Base-by-base conservation (phyloP, 2,797 vertebrate genomes). In the Silurus lanzhouensis region DNA sequence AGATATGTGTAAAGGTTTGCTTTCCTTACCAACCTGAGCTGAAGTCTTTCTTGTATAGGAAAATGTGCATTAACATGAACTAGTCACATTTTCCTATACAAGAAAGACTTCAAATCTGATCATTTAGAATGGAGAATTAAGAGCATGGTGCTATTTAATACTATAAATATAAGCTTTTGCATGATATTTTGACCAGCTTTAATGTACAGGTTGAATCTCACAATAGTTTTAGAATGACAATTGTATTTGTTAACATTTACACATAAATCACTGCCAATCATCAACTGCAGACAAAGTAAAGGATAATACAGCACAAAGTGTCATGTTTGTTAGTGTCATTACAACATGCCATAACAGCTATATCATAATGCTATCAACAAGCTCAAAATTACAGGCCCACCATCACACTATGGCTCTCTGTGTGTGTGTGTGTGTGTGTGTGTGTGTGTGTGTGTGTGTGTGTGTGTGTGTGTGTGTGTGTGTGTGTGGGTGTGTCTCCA, bases 301-400 rank as follows among this genome's bases (percentile, higher is more conserved):
- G 52, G 8, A 8, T 25, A 76, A 76, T 25, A 25, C 13, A 55
- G 55, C n/a, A 25, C 22, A 55, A 55, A 15, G 14, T 57, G 6
- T 55, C 13, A 14, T 74, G 7, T 2, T 75, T 48, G n/a, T 27
- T 57, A 14, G n/a, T 57, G 6, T 76, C n/a, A 31, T 25, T 5
- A 76, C 74, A 22, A 38, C 25, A n/a, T 8, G 52, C 48, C 14
- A 22, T 75, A 57, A 77, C 25, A 77, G 2, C 74, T 31, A 9
- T 61, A 44, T n/a, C 4, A 38, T 4, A 3, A 38, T 85, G 71
- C 79, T 80, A 85, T 87, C 84, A 85, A 55, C 9, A 22, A 27
- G 55, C 83, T 61, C 44, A 78, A 80, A 86, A 88, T 87, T 81
- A 61, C 58, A 84, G 48, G 83, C 63, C 81, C 67, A 77, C 68